Conservation (phyloP, 2,888 invertebrate species). For the Drosophila histrio region DNA sequence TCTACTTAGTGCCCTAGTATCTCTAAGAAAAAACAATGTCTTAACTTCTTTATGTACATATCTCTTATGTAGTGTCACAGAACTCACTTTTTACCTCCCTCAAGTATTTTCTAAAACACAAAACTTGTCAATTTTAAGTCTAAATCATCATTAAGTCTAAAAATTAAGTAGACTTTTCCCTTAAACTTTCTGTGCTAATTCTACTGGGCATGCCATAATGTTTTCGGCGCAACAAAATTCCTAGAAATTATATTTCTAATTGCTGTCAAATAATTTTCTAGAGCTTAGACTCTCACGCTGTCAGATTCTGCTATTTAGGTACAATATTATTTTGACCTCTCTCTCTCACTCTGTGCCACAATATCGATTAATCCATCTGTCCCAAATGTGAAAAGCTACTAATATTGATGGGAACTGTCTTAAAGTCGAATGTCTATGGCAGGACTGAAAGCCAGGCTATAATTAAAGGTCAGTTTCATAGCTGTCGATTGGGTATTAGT, state of each 20-base stretch:
- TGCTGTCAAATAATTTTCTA: not conserved
- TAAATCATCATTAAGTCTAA: too few species aligned
- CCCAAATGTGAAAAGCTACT: not conserved
- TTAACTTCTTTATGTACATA: too few species aligned
- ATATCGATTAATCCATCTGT: conserved; percentile 6
- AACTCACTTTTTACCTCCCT: too few species aligned
- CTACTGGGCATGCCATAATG: too few species aligned
- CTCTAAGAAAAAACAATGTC: too few species aligned
- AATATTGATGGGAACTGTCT: conserved; percentile 7
- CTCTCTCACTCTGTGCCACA: not conserved
- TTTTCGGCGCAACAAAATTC: too few species aligned
- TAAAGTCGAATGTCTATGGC: not conserved
- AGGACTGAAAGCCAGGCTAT: not conserved
- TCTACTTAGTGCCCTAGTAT: too few species aligned
- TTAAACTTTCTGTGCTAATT: too few species aligned
- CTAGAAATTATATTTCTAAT: not conserved
- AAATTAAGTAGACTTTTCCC: too few species aligned
- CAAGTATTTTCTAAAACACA: too few species aligned
- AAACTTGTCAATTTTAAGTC: too few species aligned
- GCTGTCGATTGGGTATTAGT: conserved; percentile 47
- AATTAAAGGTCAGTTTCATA: conserved; percentile 42
- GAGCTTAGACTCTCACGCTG: not conserved
- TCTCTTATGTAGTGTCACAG: too few species aligned
- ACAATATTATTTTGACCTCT: not conserved
- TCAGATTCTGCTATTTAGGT: not conserved